A percentile compares a stretch with the other conserved stretches of the same genome.
Conservation (phyloP, 2,797 vertebrate genomes). For the Eulemur coronatus region DNA sequence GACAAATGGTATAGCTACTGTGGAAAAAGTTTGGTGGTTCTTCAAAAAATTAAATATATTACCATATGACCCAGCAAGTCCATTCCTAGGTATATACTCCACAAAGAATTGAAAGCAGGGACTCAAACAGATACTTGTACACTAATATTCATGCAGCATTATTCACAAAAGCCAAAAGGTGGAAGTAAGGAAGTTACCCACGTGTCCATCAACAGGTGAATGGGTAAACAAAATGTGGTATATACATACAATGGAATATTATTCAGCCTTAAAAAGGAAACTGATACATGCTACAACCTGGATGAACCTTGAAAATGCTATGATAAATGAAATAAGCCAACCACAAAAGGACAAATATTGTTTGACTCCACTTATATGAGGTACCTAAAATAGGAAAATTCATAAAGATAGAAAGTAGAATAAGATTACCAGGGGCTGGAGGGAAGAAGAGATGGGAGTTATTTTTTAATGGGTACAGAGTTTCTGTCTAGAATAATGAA, state of each 20-base stretch:
- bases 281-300: not conserved
- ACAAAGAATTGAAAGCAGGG: not conserved
- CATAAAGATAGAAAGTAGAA: not conserved
- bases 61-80: slow-evolving; percentile 9
- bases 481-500: not conserved
- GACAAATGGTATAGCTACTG: not conserved
- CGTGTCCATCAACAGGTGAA: not conserved
- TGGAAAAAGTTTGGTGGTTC: not conserved
- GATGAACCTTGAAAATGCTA: slow-evolving; percentile 22
- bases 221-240: not conserved
- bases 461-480: not conserved
- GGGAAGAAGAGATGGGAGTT: not conserved
- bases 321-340: slow-evolving; percentile 1
- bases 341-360: not conserved
- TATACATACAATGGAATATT: not conserved
- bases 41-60: slow-evolving; percentile 27
- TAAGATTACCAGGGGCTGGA: not conserved
- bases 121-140: slow-evolving; percentile 11
- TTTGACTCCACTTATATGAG: not conserved
- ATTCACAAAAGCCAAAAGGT: slow-evolving; percentile 12
- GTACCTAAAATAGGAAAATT: slow-evolving; percentile 4
- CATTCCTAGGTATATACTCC: not conserved
- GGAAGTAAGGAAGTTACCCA: slow-evolving; percentile 32
- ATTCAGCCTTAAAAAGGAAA: slow-evolving; percentile 11
- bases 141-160: not conserved